Percentiles rank a stretch among this genome's conserved stretches.
Evolutionary conservation across 2,797 vertebrate species (phyloP).

Genomic region (Neoniphon sammara): DNA sequence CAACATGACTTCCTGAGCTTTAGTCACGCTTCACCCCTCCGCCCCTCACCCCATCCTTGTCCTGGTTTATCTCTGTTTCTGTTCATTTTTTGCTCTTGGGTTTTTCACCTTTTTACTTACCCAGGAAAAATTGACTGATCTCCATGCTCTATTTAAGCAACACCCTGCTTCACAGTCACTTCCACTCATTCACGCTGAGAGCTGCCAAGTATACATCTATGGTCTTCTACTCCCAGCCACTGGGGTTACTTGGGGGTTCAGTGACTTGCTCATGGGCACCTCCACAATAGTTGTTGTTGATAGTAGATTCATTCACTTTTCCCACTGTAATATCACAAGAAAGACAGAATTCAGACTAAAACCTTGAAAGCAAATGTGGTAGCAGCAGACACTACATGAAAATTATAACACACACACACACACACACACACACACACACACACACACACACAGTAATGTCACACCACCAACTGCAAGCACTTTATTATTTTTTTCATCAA

Average conservation of each 20-base stretch:
- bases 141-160: no score
- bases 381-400: no score
- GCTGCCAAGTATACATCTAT: neutral
- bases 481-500: neutral
- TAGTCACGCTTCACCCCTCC: neutral
- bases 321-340: neutral
- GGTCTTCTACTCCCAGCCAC: neutral
- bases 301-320: slow-evolving; percentile 13
- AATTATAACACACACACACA: slow-evolving; percentile 90
- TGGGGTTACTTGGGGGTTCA: no score
- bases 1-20: neutral
- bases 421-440: slow-evolving; percentile 55
- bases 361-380: slow-evolving; percentile 1
- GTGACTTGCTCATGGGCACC: slow-evolving; percentile 16
- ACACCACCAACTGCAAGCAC: neutral
- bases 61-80: neutral
- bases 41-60: neutral
- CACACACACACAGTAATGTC: neutral
- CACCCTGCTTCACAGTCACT: no score
- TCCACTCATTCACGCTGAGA: no score
- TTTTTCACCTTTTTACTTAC: neutral
- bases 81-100: neutral
- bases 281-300: slow-evolving; percentile 9
- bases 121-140: no score
- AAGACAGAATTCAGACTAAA: slow-evolving; percentile 21